phyloP scores from a whole-genome alignment of 2,113 vertebrate genomes.

The Tringa solitaria region DNA sequence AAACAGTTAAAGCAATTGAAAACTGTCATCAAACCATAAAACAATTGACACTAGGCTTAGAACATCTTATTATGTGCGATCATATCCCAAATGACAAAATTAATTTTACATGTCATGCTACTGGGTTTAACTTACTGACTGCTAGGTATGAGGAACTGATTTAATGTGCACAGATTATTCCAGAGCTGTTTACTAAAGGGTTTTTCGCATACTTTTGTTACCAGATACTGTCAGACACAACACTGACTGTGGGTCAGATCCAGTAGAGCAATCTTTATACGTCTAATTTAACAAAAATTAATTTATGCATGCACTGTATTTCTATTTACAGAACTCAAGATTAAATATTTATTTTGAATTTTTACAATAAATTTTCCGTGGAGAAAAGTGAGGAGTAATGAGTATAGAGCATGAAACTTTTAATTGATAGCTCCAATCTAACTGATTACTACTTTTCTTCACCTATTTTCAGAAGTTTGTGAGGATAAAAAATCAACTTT shows the following conservation, averaged over 20 bases:
- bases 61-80: background rate
- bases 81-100: background rate
- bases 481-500: background rate
- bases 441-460: background rate
- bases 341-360: background rate
- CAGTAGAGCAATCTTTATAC: background rate
- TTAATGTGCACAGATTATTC: background rate
- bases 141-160: background rate
- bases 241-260: background rate
- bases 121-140: background rate
- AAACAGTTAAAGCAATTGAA: background rate
- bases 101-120: background rate
- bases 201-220: background rate
- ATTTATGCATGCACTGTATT: background rate
- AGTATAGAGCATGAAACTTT: background rate
- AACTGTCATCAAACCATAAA: background rate
- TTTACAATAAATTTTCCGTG: background rate
- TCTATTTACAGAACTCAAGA: background rate
- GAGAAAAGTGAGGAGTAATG: background rate
- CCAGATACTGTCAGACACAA: background rate
- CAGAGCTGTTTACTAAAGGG: background rate
- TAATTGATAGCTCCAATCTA: background rate
- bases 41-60: background rate
- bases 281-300: background rate
- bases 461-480: background rate